Base-by-base conservation (phyloP, 64 coral and sea anemone genomes). In the Dendrophyllia cribrosa region DNA sequence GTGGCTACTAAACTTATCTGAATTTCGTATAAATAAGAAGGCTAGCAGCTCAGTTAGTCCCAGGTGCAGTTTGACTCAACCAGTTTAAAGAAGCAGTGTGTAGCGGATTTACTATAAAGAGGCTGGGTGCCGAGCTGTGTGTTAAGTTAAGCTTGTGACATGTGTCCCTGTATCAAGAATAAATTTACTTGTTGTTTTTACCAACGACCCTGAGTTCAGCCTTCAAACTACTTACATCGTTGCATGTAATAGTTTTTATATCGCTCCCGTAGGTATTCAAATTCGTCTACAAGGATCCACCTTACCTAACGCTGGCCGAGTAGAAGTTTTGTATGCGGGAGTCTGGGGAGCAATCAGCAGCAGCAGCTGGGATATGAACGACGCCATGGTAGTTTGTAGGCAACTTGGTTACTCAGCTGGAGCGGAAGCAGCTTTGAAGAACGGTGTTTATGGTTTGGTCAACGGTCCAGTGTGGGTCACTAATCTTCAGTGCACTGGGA, bases 341-440 rank as follows among this genome's bases (percentile, higher is more conserved):
- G 53, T 80, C 21, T 80, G 77, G 77, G 77, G 77, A 60, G 52
- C 77, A 59, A 80, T 80, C 77, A 60, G 77, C 15, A 5, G 56
- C 21, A 8, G 1, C 21, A 80, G 14, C 3, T 80, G 77, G 77
- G 77, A 80, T 80, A 43, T 60, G 7, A 80, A 80, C 14, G 77
- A 59, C 13, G 52, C 77, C 21, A 60, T 4, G 11, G 77, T 80
- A 25, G 55, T 60, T 13, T 80, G 77, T 78, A 13, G 76, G 10
- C 76, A 78, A 50, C 76, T 78, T 58, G 76, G 76, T 78, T 78
- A 78, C 76, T 46, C 50, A 58, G 76, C 19, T 58, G 76, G 76
- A 20, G 50, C 76, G 50, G 51, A 78, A 78, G 20, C 1, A 61
- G 77, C 56, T 16, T 53, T 60, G 5, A 44, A 13, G 24, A 80